Evolutionary conservation across 2,113 vertebrate genomes (phyloP).

Genomic region (human): GRCh38 chr2:5519501-5520000

Average conservation of each 20-base stretch:
- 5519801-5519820: neutral
- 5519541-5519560: neutral
- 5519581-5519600: neutral
- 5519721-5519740: accelerated
- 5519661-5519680: accelerated
- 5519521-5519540: neutral
- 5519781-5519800: neutral
- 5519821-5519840: neutral
- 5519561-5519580: neutral
- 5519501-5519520: accelerated
- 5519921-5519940: too few relatives aligned
- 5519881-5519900: too few relatives aligned
- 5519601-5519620: neutral
- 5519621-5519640: neutral
- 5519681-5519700: neutral
- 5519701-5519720: accelerated
- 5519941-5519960: too few relatives aligned
- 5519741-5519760: accelerated
- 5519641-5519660: neutral
- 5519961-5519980: too few relatives aligned
- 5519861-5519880: neutral
- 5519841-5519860: neutral
- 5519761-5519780: neutral
- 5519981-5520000: too few relatives aligned
- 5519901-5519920: too few relatives aligned